Evolutionary conservation across 2,888 invertebrate species (phyloP), one percentile per base, ranked within the genome.

Genomic region (Dolichomitus sp.): DNA sequence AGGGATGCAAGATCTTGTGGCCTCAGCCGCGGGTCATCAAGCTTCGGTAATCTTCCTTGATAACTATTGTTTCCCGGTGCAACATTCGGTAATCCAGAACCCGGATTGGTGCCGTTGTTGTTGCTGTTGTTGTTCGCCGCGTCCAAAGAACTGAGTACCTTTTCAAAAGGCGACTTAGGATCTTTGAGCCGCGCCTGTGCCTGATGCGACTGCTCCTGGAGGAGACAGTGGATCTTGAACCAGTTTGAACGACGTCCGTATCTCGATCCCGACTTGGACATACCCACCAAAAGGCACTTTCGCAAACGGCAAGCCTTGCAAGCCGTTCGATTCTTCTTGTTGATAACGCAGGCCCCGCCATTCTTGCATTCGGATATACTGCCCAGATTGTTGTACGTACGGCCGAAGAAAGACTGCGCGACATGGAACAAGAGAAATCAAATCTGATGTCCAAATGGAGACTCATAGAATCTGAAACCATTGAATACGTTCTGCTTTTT

Each of bases 361-460:
- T 98, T 98, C 94, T 98, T 98, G 95, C 98, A 98, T 90, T 98
- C 98, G n/a, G 97, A 97, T 93, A 98, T 97, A 83, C 97, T 97
- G 73, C 97, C 96, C 87, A 97, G 95, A 94, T 98, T 98, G 95
- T 98, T 98, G 96, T 98, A 98, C 11, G 98, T 98, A 87, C 98
- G 95, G 42, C 98, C 98, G 93, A 98, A 98, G 94, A 98, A 98
- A 69, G 98, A 98, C 98, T 98, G 96, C 12, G 98, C 95, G 33
- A 68, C 78, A 78, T 77, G 77, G 23, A 77, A 77, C 30, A 61
- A 78, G 61, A 83, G 37, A 76, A 72, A 75, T 79, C 52, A 68
- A 40, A 57, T 66, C 57, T 63, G 68, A 69, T 19, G 1, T 63
- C 40, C 40, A 40, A 19, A 14, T 11, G 42, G 23, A 4, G 23